Conservation (phyloP, 2,888 invertebrate species). For the Timema cristinae region DNA sequence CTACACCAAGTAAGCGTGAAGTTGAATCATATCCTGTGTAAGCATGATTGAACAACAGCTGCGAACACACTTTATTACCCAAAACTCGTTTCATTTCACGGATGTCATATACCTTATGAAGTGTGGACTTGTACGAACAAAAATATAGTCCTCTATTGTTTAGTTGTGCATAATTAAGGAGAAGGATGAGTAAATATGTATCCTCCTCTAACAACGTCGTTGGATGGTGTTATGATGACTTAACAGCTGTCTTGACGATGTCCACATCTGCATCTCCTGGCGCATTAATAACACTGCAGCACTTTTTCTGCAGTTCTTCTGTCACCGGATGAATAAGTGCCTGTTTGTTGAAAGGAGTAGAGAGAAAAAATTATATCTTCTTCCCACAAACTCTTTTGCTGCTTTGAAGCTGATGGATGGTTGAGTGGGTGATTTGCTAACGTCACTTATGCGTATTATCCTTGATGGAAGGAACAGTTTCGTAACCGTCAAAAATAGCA, state of each 20-base stretch:
- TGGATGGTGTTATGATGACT: background rate
- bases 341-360: background rate
- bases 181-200: background rate
- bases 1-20: background rate
- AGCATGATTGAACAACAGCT: background rate
- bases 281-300: background rate
- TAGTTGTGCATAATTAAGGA: background rate
- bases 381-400: background rate
- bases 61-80: background rate
- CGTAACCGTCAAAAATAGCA: background rate
- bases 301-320: background rate
- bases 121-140: background rate
- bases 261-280: background rate
- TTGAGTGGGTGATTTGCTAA: background rate
- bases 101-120: background rate
- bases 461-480: background rate
- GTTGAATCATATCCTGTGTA: background rate
- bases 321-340: background rate
- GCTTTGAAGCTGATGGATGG: background rate
- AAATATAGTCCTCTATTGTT: background rate
- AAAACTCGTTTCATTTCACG: background rate
- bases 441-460: background rate
- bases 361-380: background rate
- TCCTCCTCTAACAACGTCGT: background rate
- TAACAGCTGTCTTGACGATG: background rate